Base-by-base conservation (phyloP, 2,888 invertebrate species). In the Diarsia brunnea region DNA sequence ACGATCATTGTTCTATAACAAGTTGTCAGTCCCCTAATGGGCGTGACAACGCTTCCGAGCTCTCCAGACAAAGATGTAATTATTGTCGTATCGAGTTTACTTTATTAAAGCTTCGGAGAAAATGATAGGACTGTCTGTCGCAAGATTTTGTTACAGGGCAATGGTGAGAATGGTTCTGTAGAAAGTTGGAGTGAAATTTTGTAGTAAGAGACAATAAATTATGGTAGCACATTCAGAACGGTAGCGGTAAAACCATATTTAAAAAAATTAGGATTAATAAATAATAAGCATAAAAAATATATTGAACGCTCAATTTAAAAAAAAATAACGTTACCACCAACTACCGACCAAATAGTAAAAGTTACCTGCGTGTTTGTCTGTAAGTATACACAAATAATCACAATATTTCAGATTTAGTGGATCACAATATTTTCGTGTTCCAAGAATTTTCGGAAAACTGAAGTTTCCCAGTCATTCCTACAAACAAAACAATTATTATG, bases 21-120 rank as follows among this genome's bases (percentile, higher is more conserved):
- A 83, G 82, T 85, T 83, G 61, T 72, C 63, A 70, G 82, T 64
- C 76, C 67, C 76, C 79, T 90, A 90, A 89, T 88, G 88, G 89
- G 69, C 82, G 75, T 84, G 86, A 85, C 87, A 82, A 87, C 84
- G 84, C 79, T 84, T 78, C 78, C 70, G 58, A 82, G 65, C 75
- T 76, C 79, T 78, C 53, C 51, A 63, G 83, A 82, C 83, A 83
- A 83, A 84, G 84, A 89, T 87, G 79, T 89, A 86, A 88, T 89
- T 89, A 89, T 80, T 79, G 70, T 82, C 79, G 53, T 78, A 82
- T 85, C 75, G 78, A 71, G 68, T 86, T 86, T 79, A 75, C 69
- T 69, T 76, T 85, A 74, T 64, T 77, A 75, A 74, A 84, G 87
- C 78, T 78, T 68, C 73, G 19, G 61, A 78, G 73, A 69, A 77